These are phyloP conservation scores for Stigmatopora argus DNA, from an alignment of 2,113 vertebrate genomes.

Conservation along the genomic window DNA sequence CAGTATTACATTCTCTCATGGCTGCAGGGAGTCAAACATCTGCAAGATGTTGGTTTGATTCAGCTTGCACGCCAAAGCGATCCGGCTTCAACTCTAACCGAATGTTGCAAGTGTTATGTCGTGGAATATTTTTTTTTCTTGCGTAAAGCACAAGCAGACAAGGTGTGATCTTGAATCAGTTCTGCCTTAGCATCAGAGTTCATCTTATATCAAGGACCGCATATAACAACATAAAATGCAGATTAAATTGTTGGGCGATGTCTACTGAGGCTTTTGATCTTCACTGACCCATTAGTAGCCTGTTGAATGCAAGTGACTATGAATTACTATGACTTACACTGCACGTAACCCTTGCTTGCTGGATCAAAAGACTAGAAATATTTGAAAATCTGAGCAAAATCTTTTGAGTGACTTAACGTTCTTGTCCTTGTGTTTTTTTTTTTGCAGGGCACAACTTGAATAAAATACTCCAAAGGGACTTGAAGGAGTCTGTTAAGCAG, in stretches of 20 bases:
- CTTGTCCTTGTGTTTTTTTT: conserved; percentile 22
- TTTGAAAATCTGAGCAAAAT: conserved; percentile 7
- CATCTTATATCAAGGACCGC: conserved; percentile 34
- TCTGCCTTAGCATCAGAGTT: conserved; percentile 37
- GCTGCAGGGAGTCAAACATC: neutral
- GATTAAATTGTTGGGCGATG: conserved; percentile 53
- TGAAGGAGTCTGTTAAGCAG: conserved; percentile 12
- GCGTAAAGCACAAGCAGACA: conserved; percentile 20
- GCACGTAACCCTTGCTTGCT: neutral
- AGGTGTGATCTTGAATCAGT: conserved; percentile 20
- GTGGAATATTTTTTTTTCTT: conserved; percentile 4
- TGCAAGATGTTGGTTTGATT: conserved; percentile 14
- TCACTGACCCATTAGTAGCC: conserved; percentile 34
- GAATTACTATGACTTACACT: neutral
- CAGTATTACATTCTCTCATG: conserved; percentile 37
- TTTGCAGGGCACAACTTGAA: conserved; percentile 39
- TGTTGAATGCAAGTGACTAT: conserved; percentile 2
- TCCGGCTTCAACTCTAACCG: conserved; percentile 16
- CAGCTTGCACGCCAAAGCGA: conserved; percentile 12
- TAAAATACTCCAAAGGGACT: conserved; percentile 16
- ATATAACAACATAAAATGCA: conserved; percentile 46
- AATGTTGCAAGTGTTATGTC: conserved; percentile 14
- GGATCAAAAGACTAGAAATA: neutral
- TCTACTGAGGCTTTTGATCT: conserved; percentile 49
- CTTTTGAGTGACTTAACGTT: neutral